Evolutionary conservation across 2,113 vertebrate genomes (phyloP).

Genomic region (Barnardius zonarius): DNA sequence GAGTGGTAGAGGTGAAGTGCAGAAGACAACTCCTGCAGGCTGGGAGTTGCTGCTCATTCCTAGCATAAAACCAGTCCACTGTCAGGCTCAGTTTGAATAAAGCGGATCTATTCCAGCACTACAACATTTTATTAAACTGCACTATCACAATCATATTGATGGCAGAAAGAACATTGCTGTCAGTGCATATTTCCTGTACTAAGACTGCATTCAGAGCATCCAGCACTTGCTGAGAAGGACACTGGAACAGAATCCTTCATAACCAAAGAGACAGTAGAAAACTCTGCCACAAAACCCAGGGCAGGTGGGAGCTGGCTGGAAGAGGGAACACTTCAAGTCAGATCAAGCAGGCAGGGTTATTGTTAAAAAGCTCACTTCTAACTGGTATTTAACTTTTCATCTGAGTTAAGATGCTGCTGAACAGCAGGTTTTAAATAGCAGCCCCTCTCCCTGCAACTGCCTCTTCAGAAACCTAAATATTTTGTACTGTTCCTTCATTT

Average conservation of each 20-base stretch:
- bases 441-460: neutral
- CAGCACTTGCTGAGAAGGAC: constrained; percentile 16
- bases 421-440: neutral
- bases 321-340: neutral
- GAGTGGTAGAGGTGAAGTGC: neutral
- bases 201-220: neutral
- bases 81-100: neutral
- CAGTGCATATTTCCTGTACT: constrained; percentile 28
- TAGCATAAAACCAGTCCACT: neutral
- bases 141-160: constrained; percentile 67
- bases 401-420: neutral
- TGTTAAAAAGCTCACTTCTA: neutral
- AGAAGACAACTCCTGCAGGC: too few relatives aligned
- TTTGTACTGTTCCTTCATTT: constrained; percentile 38
- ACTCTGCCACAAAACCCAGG: neutral
- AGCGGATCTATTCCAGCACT: constrained; percentile 37
- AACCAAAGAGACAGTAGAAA: constrained; percentile 41
- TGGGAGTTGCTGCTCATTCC: neutral
- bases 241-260: neutral
- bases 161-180: constrained; percentile 48
- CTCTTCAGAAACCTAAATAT: constrained; percentile 45
- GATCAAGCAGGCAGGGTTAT: neutral
- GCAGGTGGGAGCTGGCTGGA: neutral
- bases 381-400: neutral
- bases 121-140: constrained; percentile 70